Conservation (phyloP, 2,888 invertebrate species). For the Netelia fuscicornis region DNA sequence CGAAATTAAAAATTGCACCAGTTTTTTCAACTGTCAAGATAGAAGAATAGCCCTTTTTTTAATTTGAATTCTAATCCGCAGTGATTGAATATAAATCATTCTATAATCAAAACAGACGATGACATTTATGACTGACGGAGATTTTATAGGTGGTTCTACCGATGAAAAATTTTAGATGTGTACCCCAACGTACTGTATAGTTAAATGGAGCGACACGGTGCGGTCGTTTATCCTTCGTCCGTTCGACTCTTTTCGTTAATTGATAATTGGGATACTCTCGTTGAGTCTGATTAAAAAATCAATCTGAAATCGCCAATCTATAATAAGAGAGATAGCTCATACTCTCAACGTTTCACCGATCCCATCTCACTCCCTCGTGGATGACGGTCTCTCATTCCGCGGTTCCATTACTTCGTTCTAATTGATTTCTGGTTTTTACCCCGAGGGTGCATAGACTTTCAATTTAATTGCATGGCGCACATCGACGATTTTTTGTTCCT, state of each 20-base stretch:
- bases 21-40: background rate
- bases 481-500: slow-evolving; percentile 21
- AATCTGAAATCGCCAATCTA: slow-evolving; percentile 40
- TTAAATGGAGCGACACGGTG: background rate
- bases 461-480: slow-evolving; percentile 47
- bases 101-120: background rate
- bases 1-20: background rate
- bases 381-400: slow-evolving; percentile 30
- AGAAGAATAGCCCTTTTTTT: background rate
- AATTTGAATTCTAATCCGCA: background rate
- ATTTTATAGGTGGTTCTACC: background rate
- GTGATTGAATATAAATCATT: background rate
- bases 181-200: background rate
- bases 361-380: slow-evolving; percentile 7
- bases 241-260: slow-evolving; percentile 8
- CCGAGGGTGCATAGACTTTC: slow-evolving; percentile 48
- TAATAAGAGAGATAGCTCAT: background rate
- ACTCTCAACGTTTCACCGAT: slow-evolving; percentile 18
- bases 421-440: slow-evolving; percentile 57
- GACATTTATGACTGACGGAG: background rate
- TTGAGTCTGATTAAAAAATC: slow-evolving; percentile 54
- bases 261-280: slow-evolving; percentile 39
- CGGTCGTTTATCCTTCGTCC: background rate
- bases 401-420: slow-evolving; percentile 54
- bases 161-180: slow-evolving; percentile 22